These are phyloP conservation scores for Sebastes minor DNA, from an alignment of 2,797 vertebrate species.

Conservation along the genomic window DNA sequence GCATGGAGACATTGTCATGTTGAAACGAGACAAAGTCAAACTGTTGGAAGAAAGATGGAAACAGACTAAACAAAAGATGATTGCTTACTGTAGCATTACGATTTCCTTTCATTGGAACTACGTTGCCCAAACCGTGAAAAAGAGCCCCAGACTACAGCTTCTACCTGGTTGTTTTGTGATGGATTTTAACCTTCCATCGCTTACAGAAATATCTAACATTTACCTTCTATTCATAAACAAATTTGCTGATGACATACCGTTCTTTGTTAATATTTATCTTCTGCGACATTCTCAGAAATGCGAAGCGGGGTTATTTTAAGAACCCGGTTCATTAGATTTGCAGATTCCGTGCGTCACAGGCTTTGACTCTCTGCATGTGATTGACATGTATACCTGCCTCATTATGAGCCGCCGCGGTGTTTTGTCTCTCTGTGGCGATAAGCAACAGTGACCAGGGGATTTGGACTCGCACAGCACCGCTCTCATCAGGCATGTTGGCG, in stretches of 20 bases:
- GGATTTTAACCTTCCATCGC: neutral
- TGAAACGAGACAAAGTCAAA: neutral
- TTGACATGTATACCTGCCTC: constrained; percentile 72
- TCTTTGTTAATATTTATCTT: constrained; percentile 60
- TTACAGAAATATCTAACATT: constrained; percentile 39
- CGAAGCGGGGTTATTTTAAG: constrained; percentile 70
- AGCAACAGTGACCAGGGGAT: constrained; percentile 67
- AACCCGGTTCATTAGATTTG: constrained; percentile 73
- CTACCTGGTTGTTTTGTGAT: neutral
- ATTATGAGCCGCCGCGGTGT: constrained; percentile 46
- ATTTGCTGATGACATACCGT: constrained; percentile 36
- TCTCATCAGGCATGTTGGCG: constrained; percentile 52
- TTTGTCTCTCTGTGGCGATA: constrained; percentile 39
- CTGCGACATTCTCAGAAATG: constrained; percentile 68
- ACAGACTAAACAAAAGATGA: neutral
- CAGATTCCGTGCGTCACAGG: constrained; percentile 53
- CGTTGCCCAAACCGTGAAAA: neutral
- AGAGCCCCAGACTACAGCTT: neutral
- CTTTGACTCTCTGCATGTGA: constrained; percentile 63
- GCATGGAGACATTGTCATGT: neutral
- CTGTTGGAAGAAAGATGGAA: neutral
- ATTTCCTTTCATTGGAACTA: neutral
- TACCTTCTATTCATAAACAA: constrained; percentile 56
- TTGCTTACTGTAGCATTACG: neutral
- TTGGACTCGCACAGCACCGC: constrained; percentile 35